Evolutionary conservation across 1,140 invertebrate species (phyloP).

Genomic region (Daktulosphaira vitifoliae): DNA sequence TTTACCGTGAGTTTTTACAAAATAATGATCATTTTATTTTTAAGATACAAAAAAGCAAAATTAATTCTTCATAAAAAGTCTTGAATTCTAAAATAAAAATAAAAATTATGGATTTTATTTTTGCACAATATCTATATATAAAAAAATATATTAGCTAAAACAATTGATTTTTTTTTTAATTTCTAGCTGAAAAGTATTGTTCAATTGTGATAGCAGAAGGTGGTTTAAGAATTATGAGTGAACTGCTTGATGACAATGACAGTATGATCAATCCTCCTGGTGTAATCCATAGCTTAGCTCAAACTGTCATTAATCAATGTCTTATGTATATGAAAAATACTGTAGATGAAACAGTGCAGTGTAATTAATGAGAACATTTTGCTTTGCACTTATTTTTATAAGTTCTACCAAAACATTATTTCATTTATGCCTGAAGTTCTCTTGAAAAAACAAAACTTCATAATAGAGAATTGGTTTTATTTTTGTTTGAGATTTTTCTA

Average conservation of each 20-base stretch:
- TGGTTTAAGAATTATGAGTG: conserved; percentile 63
- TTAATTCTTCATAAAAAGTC: background rate
- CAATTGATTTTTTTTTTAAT: conserved; percentile 37
- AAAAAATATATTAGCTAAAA: too few relatives aligned
- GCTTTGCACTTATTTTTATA: background rate
- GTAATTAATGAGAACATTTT: background rate
- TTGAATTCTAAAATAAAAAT: background rate
- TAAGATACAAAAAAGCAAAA: background rate
- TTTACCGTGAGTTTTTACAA: conserved; percentile 65
- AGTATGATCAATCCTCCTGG: background rate
- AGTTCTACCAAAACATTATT: background rate
- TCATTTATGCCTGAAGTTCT: conserved; percentile 8
- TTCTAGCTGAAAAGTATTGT: conserved; percentile 82
- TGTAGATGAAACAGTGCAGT: background rate
- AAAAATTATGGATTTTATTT: background rate
- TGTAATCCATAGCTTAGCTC: conserved; percentile 7
- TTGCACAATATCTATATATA: too few relatives aligned
- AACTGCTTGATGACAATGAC: conserved; percentile 50
- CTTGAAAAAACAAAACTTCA: background rate
- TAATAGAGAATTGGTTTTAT: background rate
- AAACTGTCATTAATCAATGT: conserved; percentile 25
- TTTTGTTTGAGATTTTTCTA: conserved; percentile 2
- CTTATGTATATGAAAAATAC: conserved; percentile 20
- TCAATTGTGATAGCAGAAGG: conserved; percentile 73
- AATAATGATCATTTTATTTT: background rate